These are phyloP conservation scores for Bucorvus abyssinicus DNA, from an alignment of 2,797 vertebrate genomes.

Conservation along the genomic window DNA sequence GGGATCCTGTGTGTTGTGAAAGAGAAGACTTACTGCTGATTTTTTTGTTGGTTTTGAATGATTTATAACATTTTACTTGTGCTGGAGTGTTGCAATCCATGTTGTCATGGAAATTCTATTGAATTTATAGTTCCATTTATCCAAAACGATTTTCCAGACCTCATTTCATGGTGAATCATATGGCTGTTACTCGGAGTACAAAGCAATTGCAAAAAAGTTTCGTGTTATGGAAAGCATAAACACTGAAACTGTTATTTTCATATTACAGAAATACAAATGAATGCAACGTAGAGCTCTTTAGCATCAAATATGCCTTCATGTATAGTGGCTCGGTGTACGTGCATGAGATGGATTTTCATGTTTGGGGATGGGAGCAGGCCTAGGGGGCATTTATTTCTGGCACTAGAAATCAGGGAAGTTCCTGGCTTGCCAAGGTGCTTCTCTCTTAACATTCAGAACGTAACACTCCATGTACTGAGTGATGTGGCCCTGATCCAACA, in stretches of 20 bases:
- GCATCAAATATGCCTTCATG: slow-evolving; percentile 1
- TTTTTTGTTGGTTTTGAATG: slow-evolving; percentile 79
- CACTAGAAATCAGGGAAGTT: background rate
- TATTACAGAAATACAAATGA: slow-evolving; percentile 75
- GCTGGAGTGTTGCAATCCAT: slow-evolving; percentile 77
- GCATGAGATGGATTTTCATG: background rate
- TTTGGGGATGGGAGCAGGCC: background rate
- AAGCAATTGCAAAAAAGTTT: slow-evolving; percentile 81
- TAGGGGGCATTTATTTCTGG: slow-evolving; percentile 3
- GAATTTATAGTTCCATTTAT: slow-evolving; percentile 86
- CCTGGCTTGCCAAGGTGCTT: background rate
- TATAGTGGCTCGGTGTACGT: background rate
- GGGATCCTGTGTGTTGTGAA: slow-evolving; percentile 67
- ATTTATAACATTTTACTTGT: slow-evolving; percentile 83
- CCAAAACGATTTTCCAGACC: slow-evolving; percentile 86
- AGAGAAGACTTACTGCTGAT: slow-evolving; percentile 73
- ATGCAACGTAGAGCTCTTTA: slow-evolving; percentile 48
- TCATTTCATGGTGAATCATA: slow-evolving; percentile 87
- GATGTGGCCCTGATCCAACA: fast-evolving
- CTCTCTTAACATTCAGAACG: background rate
- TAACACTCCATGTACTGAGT: background rate
- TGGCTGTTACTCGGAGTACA: slow-evolving; percentile 79
- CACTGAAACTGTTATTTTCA: slow-evolving; percentile 71
- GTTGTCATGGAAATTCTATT: slow-evolving; percentile 87
- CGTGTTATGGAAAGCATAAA: slow-evolving; percentile 74